A percentile compares a stretch with the other conserved stretches of the same genome.
phyloP scores from a whole-genome alignment of 92 coral and sea anemone species.

The Umimayanthus chanpuru region DNA sequence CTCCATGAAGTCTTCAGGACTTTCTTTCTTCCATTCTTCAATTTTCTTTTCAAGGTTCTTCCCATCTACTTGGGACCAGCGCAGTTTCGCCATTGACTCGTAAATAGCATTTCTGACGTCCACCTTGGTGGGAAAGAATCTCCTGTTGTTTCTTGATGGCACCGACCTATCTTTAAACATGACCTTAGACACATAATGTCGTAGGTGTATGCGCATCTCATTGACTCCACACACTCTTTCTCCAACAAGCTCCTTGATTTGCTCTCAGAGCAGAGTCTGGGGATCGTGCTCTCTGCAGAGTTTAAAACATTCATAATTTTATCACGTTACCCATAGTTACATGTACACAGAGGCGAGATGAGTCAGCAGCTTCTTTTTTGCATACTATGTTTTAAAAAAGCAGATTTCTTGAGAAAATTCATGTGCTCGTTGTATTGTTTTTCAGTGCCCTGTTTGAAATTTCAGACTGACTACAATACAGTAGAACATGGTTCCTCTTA shows the following conservation, averaged over 20 bases:
- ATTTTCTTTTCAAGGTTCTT: constrained; percentile 22
- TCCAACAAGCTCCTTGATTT: constrained; percentile 32
- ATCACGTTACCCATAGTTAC: no score
- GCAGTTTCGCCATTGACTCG: background rate
- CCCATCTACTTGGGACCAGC: constrained; percentile 35
- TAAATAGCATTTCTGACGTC: background rate
- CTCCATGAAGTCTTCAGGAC: constrained; percentile 11
- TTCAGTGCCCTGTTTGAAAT: no score
- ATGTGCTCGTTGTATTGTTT: no score
- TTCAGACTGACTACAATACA: no score
- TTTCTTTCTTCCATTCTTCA: constrained; percentile 11
- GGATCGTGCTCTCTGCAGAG: no score
- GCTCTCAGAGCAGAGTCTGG: background rate
- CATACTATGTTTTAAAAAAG: no score
- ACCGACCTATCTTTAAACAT: background rate
- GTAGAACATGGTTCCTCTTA: no score
- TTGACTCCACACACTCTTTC: constrained; percentile 37
- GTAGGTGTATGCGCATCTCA: constrained; percentile 38
- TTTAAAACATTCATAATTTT: no score
- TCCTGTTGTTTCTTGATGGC: background rate
- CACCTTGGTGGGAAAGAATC: background rate
- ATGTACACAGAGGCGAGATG: no score
- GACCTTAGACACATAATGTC: background rate
- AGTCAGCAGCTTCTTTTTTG: no score
- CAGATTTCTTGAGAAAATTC: no score